These are phyloP conservation scores for Porites lobata DNA, from an alignment of 92 coral and sea anemone genomes.

Conservation along the genomic window DNA sequence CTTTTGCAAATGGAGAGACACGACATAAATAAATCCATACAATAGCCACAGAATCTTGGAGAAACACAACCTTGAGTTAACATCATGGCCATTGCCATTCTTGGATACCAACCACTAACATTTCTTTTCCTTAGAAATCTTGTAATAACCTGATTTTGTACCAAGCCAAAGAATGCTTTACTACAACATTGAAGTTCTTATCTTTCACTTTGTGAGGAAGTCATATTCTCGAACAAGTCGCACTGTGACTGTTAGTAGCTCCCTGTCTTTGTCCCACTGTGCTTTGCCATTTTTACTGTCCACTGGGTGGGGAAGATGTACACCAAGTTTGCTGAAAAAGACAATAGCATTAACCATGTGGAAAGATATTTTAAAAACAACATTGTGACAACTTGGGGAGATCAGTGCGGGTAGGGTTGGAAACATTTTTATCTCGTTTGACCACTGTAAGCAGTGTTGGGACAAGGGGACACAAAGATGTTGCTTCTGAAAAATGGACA, in stretches of 20 bases:
- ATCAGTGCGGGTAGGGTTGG: too few species aligned
- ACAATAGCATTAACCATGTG: neutral
- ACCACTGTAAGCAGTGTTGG: too few species aligned
- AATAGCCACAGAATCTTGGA: neutral
- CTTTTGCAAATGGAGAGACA: too few species aligned
- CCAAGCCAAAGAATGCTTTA: too few species aligned
- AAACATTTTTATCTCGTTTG: too few species aligned
- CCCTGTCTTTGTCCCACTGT: constrained; percentile 87
- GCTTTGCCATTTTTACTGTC: constrained; percentile 97
- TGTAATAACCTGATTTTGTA: too few species aligned
- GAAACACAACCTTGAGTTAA: neutral
- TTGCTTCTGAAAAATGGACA: too few species aligned
- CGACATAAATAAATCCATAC: too few species aligned
- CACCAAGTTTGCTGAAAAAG: constrained; percentile 86
- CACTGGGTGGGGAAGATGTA: constrained; percentile 92
- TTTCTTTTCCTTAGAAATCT: neutral
- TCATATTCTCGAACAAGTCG: constrained; percentile 86
- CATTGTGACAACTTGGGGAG: too few species aligned
- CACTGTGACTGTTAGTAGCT: constrained; percentile 80
- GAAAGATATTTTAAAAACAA: too few species aligned
- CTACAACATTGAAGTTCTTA: neutral
- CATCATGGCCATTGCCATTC: neutral
- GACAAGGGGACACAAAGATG: too few species aligned
- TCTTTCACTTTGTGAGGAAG: constrained; percentile 51
- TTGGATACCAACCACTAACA: neutral